A percentile compares a stretch with the other conserved stretches of the same genome.
These are phyloP conservation scores for Ginglymostoma cirratum DNA, from an alignment of 2,113 vertebrate species.

Conservation along the genomic window DNA sequence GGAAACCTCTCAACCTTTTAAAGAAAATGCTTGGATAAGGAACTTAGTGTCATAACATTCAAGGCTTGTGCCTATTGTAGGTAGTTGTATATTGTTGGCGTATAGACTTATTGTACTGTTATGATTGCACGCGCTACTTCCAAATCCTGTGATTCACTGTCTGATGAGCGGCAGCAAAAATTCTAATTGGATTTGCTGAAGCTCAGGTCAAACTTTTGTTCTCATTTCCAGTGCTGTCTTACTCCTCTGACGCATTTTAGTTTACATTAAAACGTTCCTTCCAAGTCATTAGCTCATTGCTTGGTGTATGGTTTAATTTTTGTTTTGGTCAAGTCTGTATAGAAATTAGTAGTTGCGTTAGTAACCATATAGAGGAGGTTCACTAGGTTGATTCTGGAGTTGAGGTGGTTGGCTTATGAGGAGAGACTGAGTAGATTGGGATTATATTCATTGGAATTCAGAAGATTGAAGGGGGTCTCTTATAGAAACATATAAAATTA, in stretches of 20 bases:
- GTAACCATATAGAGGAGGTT: neutral
- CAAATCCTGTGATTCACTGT: neutral
- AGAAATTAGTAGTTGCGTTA: neutral
- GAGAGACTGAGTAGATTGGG: no score
- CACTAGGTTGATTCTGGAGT: no score
- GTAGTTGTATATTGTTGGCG: no score
- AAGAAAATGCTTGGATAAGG: no score
- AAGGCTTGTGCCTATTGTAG: no score
- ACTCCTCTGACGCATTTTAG: neutral
- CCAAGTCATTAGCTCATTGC: neutral
- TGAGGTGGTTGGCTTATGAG: no score
- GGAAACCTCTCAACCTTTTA: neutral
- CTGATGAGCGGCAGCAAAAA: neutral
- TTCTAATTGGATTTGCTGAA: neutral
- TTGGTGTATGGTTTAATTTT: neutral
- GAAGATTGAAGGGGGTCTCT: no score
- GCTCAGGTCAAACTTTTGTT: neutral
- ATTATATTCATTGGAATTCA: no score
- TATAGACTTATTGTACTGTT: no score
- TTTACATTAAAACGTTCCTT: neutral
- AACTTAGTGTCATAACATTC: no score
- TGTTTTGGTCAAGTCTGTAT: neutral
- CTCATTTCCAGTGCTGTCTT: no score
- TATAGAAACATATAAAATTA: no score
- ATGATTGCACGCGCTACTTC: neutral